Evolutionary conservation across 2,797 vertebrate species (phyloP).

Genomic region (Pyrocephalus nanus): DNA sequence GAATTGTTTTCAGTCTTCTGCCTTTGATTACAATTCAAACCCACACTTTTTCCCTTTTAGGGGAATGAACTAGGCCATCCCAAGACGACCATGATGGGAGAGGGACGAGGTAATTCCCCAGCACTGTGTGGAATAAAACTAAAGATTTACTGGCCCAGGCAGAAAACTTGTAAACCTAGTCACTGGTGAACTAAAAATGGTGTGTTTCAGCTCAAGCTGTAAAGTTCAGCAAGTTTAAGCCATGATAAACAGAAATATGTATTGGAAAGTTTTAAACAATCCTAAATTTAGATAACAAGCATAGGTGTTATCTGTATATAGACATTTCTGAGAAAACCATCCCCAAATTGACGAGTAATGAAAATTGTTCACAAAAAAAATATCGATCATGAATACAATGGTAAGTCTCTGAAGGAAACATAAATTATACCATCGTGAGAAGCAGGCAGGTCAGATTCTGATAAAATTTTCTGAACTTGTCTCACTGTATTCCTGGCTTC

Average conservation of each 20-base stretch:
- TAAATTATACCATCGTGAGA: constrained; percentile 4
- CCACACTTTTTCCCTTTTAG: not conserved
- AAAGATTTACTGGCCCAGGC: not conserved
- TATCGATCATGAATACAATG: not conserved
- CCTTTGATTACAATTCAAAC: not conserved
- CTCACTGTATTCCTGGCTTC: constrained; percentile 73
- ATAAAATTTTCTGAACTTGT: constrained; percentile 73
- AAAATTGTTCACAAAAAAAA: not conserved
- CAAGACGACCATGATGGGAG: not conserved
- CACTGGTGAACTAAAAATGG: not conserved
- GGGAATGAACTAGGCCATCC: not conserved
- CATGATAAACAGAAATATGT: not conserved
- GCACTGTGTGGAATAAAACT: not conserved
- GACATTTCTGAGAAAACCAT: not conserved
- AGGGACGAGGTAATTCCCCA: not conserved
- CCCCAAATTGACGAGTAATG: not conserved
- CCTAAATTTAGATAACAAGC: not conserved
- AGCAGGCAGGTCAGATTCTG: not conserved
- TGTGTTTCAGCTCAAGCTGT: not conserved
- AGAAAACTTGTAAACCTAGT: not conserved
- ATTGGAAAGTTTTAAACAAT: not conserved
- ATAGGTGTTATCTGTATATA: not conserved
- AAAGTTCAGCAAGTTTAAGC: not conserved
- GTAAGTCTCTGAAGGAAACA: not conserved
- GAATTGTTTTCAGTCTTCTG: not conserved